These are phyloP conservation scores for Perccottus glenii DNA, from an alignment of 2,113 vertebrate species.

Conservation along the genomic window DNA sequence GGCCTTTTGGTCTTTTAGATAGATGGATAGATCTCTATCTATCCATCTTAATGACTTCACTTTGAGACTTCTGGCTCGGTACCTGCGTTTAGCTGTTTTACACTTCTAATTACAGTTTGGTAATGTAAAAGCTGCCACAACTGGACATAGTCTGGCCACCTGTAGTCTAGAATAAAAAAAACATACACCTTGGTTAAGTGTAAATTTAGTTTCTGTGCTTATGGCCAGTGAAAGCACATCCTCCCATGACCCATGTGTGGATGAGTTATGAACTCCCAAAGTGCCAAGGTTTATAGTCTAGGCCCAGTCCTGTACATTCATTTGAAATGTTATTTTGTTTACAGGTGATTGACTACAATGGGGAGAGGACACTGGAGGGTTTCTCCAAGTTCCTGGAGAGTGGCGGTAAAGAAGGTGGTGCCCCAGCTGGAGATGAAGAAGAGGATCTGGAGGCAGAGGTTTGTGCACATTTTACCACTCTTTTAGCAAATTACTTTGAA, in stretches of 20 bases:
- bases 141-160: too few relatives aligned
- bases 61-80: not conserved
- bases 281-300: not conserved
- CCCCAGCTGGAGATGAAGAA: constrained; percentile 80
- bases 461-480: not conserved
- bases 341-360: constrained; percentile 96
- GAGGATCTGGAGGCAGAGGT: constrained; percentile 76
- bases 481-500: not conserved
- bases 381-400: constrained; percentile 97
- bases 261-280: not conserved
- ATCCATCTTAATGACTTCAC: constrained; percentile 19
- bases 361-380: constrained; percentile 93
- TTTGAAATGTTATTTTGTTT: not conserved
- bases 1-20: too few relatives aligned
- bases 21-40: too few relatives aligned
- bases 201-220: not conserved
- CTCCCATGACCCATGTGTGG: not conserved
- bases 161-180: too few relatives aligned
- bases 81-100: not conserved
- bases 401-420: constrained; percentile 91
- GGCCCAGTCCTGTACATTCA: not conserved
- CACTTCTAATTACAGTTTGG: not conserved
- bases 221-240: not conserved
- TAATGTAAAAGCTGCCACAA: not conserved
- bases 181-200: not conserved